These are phyloP conservation scores for Leucosticte australis DNA, from an alignment of 2,113 vertebrate genomes.

Conservation along the genomic window DNA sequence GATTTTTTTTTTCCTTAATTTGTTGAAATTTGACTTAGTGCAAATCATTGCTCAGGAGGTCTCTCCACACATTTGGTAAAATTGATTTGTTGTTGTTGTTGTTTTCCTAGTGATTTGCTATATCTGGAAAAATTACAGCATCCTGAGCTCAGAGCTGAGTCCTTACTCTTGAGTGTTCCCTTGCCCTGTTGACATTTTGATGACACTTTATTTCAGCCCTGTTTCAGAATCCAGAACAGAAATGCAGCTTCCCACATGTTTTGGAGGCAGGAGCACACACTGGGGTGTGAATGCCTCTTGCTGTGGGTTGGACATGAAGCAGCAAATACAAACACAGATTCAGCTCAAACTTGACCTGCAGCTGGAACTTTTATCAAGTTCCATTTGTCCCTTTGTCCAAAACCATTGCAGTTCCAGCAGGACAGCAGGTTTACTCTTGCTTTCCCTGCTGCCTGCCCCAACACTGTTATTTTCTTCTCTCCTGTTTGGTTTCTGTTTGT, in stretches of 20 bases:
- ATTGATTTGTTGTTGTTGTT: background rate
- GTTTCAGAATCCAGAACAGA: background rate
- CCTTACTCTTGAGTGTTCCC: background rate
- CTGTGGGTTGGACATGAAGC: background rate
- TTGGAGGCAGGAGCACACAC: background rate
- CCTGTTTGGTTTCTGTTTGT: background rate
- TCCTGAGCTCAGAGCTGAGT: background rate
- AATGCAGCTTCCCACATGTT: background rate
- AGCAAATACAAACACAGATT: background rate
- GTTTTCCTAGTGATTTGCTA: background rate
- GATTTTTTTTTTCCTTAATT: background rate
- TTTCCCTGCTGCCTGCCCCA: background rate
- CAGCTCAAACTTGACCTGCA: background rate
- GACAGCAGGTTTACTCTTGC: background rate
- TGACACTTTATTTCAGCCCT: background rate
- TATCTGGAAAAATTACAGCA: background rate
- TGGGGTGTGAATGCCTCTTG: background rate
- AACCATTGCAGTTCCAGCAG: background rate
- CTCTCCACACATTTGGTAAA: background rate
- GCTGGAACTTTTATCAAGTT: background rate
- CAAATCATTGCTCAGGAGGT: background rate
- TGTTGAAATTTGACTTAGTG: background rate
- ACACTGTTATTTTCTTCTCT: background rate
- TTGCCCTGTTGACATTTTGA: background rate
- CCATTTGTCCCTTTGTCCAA: background rate